Percentiles rank a stretch among this genome's conserved stretches.
Evolutionary conservation across 2,797 vertebrate species (phyloP).

Genomic region (Schizopygopsis pylzovi): DNA sequence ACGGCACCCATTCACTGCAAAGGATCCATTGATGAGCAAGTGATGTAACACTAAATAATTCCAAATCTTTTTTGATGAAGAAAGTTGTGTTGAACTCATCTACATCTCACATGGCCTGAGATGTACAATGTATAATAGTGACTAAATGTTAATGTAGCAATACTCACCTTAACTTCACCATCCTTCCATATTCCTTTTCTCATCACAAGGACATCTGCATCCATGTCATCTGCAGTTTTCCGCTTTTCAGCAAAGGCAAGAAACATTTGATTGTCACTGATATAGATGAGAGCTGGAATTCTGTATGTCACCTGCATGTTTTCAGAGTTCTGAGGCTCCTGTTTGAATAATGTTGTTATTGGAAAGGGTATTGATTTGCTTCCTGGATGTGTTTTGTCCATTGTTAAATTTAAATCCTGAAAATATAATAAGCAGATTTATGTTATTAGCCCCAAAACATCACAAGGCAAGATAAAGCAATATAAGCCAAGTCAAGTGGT

Average conservation of each 20-base stretch:
- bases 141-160: background rate
- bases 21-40: background rate
- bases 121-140: background rate
- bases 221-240: conserved; percentile 73
- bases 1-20: background rate
- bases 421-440: background rate
- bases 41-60: background rate
- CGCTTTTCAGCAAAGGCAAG: conserved; percentile 91
- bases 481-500: background rate
- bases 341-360: conserved; percentile 79
- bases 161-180: conserved; percentile 15
- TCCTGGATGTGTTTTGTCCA: conserved; percentile 20
- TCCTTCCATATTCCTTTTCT: conserved; percentile 36
- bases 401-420: background rate
- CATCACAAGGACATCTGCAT: conserved; percentile 63
- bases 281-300: conserved; percentile 86
- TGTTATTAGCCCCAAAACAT: background rate
- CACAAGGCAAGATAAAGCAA: background rate
- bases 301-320: conserved; percentile 80
- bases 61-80: background rate
- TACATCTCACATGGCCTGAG: background rate
- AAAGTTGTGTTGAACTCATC: background rate
- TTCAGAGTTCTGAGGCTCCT: conserved; percentile 15
- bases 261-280: conserved; percentile 75
- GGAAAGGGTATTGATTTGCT: conserved; percentile 17